Evolutionary conservation across 92 coral and sea anemone species (phyloP).

Genomic region (Isaurus tuberculatus): DNA sequence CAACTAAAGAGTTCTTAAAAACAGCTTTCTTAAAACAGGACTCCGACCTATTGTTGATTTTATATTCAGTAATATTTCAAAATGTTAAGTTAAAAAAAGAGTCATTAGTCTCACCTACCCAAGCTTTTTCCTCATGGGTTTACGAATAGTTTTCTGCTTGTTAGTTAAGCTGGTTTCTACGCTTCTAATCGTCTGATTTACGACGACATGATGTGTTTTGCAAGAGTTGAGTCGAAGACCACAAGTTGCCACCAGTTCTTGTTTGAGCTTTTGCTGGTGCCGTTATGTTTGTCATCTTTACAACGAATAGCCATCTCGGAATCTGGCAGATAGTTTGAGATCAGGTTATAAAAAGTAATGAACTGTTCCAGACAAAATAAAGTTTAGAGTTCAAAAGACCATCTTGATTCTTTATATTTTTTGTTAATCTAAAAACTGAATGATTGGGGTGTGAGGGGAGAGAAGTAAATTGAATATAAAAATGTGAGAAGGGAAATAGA

Average conservation of each 20-base stretch:
- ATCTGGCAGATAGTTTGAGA: background rate
- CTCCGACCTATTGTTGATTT: too few relatives aligned
- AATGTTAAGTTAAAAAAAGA: background rate
- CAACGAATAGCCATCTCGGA: slow-evolving; percentile 13
- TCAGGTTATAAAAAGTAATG: background rate
- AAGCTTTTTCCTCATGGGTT: background rate
- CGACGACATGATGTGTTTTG: background rate
- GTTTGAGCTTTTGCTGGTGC: slow-evolving; percentile 8
- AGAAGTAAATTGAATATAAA: too few relatives aligned
- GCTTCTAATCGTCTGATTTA: background rate
- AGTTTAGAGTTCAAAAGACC: too few relatives aligned
- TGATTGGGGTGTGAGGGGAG: too few relatives aligned
- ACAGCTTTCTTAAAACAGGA: background rate
- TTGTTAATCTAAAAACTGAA: too few relatives aligned
- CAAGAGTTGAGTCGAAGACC: slow-evolving; percentile 10
- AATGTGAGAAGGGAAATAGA: too few relatives aligned
- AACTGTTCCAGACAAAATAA: too few relatives aligned
- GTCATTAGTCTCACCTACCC: slow-evolving; percentile 1
- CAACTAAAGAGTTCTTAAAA: background rate
- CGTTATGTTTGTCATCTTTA: slow-evolving; percentile 3
- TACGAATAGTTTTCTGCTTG: background rate
- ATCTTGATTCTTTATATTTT: too few relatives aligned
- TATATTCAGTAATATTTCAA: background rate
- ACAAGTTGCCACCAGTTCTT: slow-evolving; percentile 32
- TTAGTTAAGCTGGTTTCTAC: background rate